Base-by-base conservation (phyloP, 2,797 vertebrate genomes). In the Darevskia mixta region DNA sequence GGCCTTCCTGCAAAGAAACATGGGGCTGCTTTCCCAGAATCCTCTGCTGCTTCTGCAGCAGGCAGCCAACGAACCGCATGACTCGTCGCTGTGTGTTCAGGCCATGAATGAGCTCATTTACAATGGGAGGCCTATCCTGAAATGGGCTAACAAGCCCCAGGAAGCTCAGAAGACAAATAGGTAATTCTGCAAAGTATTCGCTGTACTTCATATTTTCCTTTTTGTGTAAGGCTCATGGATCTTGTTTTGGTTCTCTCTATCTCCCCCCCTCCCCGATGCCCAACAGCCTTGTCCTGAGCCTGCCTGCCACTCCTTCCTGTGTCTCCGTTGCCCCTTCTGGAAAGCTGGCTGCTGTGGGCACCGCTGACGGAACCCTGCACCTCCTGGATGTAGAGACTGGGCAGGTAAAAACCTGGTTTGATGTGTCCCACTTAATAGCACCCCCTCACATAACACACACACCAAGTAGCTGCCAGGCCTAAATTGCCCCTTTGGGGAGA, bases 1-100 rank as follows among this genome's bases (percentile, higher is more conserved):
- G 20, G 84, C 82, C 45, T 98, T 99, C 92, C 95, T 98, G 93
- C 95, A 80, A 76, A 95, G 95, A 41, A 97, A 98, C 72, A 90
- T 95, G 18, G 55, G 94, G 13, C 86, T 97, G 18, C 96, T 98
- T 61, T 96, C 97, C 75, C 95, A 95, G 80, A 97, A 97, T 94
- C 98, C 98, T 0, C 87, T 93, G 11, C 96, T 98, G 10, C 98
- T 98, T 86, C 45, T 96, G 75, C 98, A 99, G 94, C 97, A 98
- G 93, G 98, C 98, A 13, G 94, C 98, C 58, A 98, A 97, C 20
- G 97, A 98, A 87, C 96, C 97, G 1, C 78, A 72, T 0, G 83
- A 89, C 0, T 96, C 95, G 0, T 69, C 94, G 0, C 94, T 98
- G 87, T 97, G 96, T 88, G 23, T 2, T 71, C 98, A 98, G 96